phyloP scores from a whole-genome alignment of 2,888 invertebrate genomes.

The Phragmatobia fuliginosa region DNA sequence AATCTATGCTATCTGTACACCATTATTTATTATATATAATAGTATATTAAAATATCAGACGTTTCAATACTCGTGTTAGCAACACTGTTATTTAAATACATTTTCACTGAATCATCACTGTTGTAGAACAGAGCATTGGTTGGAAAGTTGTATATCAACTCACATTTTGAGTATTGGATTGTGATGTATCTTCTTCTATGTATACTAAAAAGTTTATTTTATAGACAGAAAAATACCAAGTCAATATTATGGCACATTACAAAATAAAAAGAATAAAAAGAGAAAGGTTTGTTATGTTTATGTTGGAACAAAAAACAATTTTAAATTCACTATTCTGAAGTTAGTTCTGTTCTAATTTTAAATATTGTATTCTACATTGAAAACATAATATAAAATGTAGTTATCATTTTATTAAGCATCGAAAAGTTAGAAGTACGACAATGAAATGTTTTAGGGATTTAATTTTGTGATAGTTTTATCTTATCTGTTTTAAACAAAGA shows the following conservation, averaged over 20 bases:
- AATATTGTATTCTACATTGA: background rate
- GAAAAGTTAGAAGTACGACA: background rate
- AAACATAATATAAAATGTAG: no score
- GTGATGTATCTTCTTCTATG: no score
- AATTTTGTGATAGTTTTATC: background rate
- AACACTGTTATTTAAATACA: background rate
- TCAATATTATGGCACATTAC: background rate
- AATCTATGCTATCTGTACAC: no score
- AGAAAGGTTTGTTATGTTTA: background rate
- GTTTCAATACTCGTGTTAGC: background rate
- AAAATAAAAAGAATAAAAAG: background rate
- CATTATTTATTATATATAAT: no score
- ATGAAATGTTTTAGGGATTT: background rate
- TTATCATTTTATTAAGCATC: background rate
- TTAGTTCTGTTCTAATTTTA: background rate
- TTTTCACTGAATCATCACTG: background rate
- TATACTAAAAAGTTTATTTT: no score
- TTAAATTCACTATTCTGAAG: background rate
- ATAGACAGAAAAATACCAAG: background rate
- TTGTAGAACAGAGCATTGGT: background rate
- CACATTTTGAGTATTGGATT: background rate
- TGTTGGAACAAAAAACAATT: background rate
- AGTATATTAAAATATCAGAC: background rate
- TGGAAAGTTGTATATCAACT: background rate
- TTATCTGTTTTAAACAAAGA: conserved; percentile 9